Percentiles rank a stretch among this genome's conserved stretches.
Evolutionary conservation across 2,113 vertebrate genomes (phyloP).

Genomic region (Ifrita kowaldi): DNA sequence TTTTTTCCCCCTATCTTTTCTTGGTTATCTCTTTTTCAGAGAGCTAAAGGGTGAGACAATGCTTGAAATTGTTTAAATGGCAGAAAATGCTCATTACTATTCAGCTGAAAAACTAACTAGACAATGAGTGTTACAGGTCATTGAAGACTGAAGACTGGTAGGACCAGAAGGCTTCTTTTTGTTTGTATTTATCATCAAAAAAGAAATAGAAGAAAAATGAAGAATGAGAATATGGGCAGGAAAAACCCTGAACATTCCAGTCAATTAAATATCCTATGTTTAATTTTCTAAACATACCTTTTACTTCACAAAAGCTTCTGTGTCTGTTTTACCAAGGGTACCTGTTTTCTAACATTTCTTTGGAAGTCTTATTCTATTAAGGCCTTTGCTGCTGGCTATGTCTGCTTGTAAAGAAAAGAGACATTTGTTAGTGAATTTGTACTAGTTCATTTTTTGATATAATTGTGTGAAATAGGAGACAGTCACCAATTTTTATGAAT

Average conservation of each 20-base stretch:
- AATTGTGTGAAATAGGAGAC: not conserved
- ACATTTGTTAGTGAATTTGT: not conserved
- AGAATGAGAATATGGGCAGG: not conserved
- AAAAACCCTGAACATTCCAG: not conserved
- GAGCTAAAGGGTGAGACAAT: not conserved
- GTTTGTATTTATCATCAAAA: not conserved
- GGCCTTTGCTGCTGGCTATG: not conserved
- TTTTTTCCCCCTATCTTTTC: accelerated
- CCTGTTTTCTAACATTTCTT: not conserved
- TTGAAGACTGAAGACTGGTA: not conserved
- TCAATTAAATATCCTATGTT: not conserved
- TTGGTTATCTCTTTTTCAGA: not conserved
- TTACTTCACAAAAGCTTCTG: not conserved
- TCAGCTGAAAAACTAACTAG: not conserved
- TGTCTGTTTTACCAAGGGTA: not conserved
- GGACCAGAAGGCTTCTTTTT: not conserved
- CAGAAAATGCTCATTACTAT: not conserved
- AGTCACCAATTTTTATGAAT: not conserved
- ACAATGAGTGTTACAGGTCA: not conserved
- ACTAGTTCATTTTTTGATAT: not conserved
- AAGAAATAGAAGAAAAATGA: not conserved
- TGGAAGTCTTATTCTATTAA: not conserved
- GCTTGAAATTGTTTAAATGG: not conserved
- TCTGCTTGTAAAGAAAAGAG: not conserved
- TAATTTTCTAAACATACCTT: not conserved